A percentile compares a stretch with the other conserved stretches of the same genome.
Conservation (phyloP, 2,888 invertebrate species). For the Nephrotoma guestfalica region DNA sequence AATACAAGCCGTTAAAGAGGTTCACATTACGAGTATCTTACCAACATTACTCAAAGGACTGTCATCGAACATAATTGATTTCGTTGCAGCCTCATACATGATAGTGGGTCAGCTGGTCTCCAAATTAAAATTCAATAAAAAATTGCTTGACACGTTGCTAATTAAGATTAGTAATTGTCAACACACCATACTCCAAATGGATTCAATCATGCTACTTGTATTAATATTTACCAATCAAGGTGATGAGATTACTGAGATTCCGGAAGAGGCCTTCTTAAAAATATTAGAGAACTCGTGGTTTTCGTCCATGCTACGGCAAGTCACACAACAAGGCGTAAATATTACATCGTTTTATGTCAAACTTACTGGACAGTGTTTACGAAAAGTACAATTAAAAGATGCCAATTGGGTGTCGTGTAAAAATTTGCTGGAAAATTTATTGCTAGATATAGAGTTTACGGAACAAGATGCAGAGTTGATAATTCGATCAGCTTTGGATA, state of each 20-base stretch:
- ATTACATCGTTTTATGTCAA: constrained; percentile 41
- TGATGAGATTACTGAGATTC: constrained; percentile 34
- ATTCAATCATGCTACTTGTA: constrained; percentile 50
- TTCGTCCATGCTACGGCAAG: constrained; percentile 33
- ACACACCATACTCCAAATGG: constrained; percentile 38
- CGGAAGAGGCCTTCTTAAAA: constrained; percentile 37
- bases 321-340: constrained; percentile 40
- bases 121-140: constrained; percentile 42
- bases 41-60: constrained; percentile 59
- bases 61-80: constrained; percentile 50
- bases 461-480: constrained; percentile 37
- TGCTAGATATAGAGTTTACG: constrained; percentile 44
- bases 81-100: constrained; percentile 57
- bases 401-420: constrained; percentile 35
- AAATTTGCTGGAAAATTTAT: constrained; percentile 39
- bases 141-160: constrained; percentile 44
- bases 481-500: constrained; percentile 41
- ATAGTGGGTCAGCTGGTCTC: constrained; percentile 53
- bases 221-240: constrained; percentile 53
- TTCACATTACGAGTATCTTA: constrained; percentile 51
- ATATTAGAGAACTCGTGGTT: constrained; percentile 36
- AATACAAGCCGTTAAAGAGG: constrained; percentile 39
- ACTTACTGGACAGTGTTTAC: constrained; percentile 39
- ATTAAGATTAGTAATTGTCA: constrained; percentile 40
- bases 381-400: constrained; percentile 35